Conservation (phyloP, 2,797 vertebrate genomes). For the Spinus pinus region DNA sequence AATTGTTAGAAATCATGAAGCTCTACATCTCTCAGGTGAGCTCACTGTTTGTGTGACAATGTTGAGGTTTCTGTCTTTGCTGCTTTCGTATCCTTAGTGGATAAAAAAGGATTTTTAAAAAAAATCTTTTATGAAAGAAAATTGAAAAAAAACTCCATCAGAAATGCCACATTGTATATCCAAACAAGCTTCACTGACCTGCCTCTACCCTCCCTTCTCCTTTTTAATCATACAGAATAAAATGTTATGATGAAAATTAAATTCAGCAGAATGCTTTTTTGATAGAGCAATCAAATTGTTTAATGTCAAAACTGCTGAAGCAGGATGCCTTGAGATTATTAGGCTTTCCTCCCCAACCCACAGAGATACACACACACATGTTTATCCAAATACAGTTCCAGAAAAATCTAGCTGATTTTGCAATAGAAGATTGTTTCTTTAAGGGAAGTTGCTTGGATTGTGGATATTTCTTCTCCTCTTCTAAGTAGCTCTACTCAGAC, state of each 20-base stretch:
- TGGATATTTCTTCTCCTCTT: background rate
- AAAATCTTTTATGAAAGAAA: background rate
- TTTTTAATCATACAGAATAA: background rate
- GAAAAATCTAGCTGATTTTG: background rate
- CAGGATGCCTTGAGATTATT: background rate
- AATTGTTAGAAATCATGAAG: background rate
- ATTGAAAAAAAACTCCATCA: background rate
- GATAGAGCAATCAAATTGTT: background rate
- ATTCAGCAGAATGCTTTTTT: background rate
- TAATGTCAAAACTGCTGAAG: background rate
- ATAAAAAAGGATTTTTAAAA: background rate
- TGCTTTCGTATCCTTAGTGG: background rate
- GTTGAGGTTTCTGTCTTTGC: background rate
- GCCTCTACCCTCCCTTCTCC: background rate
- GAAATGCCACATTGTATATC: background rate
- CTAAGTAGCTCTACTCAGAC: background rate
- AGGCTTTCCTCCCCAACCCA: background rate
- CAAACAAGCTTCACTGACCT: background rate
- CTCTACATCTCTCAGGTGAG: background rate
- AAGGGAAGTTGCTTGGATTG: background rate
- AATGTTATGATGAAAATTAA: background rate
- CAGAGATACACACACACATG: too few relatives aligned
- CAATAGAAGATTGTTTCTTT: background rate
- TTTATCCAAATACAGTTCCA: background rate
- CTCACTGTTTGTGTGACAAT: background rate